Evolutionary conservation across 2,797 vertebrate species (phyloP).

Genomic region (Leptodactylus fallax): DNA sequence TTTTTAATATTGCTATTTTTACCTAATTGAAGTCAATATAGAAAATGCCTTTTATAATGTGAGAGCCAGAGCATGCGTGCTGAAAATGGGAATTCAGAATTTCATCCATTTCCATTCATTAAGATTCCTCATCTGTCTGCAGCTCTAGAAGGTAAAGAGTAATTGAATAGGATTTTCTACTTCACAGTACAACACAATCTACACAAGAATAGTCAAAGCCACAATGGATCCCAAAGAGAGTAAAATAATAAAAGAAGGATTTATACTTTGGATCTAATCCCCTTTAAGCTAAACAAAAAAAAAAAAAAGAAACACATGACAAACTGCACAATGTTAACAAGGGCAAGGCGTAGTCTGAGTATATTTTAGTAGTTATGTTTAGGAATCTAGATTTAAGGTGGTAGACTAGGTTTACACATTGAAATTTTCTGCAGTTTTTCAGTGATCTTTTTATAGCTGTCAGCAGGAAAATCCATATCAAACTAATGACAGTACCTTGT

Average conservation of each 20-base stretch:
- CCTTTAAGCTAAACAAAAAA: neutral
- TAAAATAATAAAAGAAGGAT: neutral
- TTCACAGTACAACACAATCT: constrained; percentile 20
- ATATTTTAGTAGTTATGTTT: neutral
- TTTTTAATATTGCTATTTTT: neutral
- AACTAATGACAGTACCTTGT: too few species aligned
- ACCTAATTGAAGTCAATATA: neutral
- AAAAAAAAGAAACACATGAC: constrained; percentile 1
- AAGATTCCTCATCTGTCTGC: neutral
- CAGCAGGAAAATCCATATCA: too few species aligned
- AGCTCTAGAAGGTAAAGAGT: constrained; percentile 4
- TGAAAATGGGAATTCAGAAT: neutral
- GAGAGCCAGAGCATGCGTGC: neutral
- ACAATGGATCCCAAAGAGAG: neutral
- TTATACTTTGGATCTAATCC: constrained; percentile 8
- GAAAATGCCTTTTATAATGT: neutral
- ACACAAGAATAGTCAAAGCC: constrained; percentile 7
- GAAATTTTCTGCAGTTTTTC: too few species aligned
- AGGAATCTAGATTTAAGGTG: neutral
- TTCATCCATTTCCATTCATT: constrained; percentile 7
- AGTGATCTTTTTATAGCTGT: neutral
- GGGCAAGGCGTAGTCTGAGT: neutral
- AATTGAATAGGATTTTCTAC: constrained; percentile 19
- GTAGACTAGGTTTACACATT: neutral
- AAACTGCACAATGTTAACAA: neutral